A percentile compares a stretch with the other conserved stretches of the same genome.
phyloP scores from a whole-genome alignment of 2,113 vertebrate species.

The Nanger granti region DNA sequence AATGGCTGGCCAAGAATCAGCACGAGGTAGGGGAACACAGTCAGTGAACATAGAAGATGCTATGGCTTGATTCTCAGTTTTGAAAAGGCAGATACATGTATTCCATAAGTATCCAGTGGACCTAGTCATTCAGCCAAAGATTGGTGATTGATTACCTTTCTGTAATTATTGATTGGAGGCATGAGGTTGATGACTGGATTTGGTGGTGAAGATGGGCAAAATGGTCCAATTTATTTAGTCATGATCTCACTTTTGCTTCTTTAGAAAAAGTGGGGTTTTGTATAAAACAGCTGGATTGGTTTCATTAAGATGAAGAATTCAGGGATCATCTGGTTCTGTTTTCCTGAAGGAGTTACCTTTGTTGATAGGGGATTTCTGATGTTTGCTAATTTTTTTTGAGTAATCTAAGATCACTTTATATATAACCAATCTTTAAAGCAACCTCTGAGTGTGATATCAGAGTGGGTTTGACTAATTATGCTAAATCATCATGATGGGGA shows the following conservation, averaged over 20 bases:
- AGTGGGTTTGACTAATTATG: background rate
- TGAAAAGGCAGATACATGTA: background rate
- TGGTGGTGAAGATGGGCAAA: background rate
- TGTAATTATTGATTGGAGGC: background rate
- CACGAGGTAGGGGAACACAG: conserved; percentile 84
- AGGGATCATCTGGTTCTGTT: background rate
- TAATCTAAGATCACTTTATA: background rate
- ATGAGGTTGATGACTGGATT: background rate
- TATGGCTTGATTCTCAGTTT: background rate
- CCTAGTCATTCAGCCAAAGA: background rate
- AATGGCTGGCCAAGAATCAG: conserved; percentile 90
- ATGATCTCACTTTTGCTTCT: background rate
- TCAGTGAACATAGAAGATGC: background rate
- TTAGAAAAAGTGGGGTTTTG: background rate
- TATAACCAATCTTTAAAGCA: background rate
- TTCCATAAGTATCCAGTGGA: background rate
- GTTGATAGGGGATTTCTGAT: background rate
- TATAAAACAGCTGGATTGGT: background rate
- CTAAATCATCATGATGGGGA: background rate
- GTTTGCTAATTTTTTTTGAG: background rate
- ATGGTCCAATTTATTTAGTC: background rate
- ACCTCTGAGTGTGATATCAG: background rate
- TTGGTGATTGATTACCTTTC: background rate
- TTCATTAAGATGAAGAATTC: background rate
- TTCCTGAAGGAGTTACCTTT: background rate